Conservation (phyloP, 2,113 vertebrate species). For the Rhinoderma darwinii region DNA sequence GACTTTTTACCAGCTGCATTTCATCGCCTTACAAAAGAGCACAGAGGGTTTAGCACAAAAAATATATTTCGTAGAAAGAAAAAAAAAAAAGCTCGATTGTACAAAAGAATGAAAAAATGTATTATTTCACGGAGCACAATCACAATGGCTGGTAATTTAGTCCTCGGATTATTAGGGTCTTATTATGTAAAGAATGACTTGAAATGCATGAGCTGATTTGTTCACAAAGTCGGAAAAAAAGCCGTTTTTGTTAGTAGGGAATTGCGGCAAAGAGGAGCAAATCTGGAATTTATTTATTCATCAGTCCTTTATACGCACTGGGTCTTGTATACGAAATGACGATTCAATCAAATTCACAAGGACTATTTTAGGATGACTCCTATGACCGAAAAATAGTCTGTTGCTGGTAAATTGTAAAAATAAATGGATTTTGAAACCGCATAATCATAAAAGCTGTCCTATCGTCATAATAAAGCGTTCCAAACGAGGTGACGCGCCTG, state of each 20-base stretch:
- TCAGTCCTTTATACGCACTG: neutral
- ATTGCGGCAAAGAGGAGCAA: neutral
- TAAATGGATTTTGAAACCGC: neutral
- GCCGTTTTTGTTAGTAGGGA: neutral
- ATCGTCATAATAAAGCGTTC: neutral
- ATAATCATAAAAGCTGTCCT: neutral
- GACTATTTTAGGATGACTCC: slow-evolving; percentile 12
- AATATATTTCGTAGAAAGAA: slow-evolving; percentile 22
- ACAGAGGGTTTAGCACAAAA: neutral
- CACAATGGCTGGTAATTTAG: slow-evolving; percentile 54
- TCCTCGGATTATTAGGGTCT: slow-evolving; percentile 51
- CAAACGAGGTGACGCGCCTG: neutral
- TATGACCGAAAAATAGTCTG: neutral
- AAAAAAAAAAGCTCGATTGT: slow-evolving; percentile 54
- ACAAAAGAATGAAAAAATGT: slow-evolving; percentile 53
- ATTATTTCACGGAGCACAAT: slow-evolving; percentile 47
- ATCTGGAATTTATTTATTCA: slow-evolving; percentile 38
- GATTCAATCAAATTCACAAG: slow-evolving; percentile 6
- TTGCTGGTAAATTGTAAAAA: slow-evolving; percentile 4
- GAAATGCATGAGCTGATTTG: slow-evolving; percentile 51
- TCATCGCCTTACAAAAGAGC: slow-evolving; percentile 27
- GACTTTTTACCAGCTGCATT: slow-evolving; percentile 45
- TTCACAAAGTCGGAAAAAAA: slow-evolving; percentile 36
- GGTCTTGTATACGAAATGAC: neutral
- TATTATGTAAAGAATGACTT: slow-evolving; percentile 50